phyloP scores from a whole-genome alignment of 23 tunicate species.

The Clavelina lepadiformis region DNA sequence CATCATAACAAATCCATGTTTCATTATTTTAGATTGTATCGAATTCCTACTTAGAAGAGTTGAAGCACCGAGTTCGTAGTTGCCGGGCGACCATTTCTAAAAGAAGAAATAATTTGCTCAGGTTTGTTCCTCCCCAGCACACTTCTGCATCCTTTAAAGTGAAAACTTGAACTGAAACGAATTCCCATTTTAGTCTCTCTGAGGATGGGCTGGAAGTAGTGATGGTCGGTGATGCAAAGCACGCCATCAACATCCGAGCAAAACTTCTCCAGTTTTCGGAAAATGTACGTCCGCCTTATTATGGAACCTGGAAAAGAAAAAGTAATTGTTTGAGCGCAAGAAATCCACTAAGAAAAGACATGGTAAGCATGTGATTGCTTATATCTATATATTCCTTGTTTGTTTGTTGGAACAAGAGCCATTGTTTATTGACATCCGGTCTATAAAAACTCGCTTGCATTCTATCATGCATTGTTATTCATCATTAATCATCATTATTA shows the following conservation, averaged over 20 bases:
- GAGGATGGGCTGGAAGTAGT: constrained; percentile 80
- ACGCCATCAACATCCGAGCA: constrained; percentile 21
- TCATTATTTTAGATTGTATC: too few species aligned
- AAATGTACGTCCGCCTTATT: constrained; percentile 87
- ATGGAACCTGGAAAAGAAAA: constrained; percentile 74
- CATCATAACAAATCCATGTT: too few species aligned
- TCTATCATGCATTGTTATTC: not conserved
- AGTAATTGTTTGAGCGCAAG: constrained; percentile 30
- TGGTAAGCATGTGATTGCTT: constrained; percentile 20
- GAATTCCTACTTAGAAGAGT: too few species aligned
- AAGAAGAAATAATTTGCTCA: too few species aligned
- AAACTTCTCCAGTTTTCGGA: constrained; percentile 67
- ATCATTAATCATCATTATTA: not conserved
- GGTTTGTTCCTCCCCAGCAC: too few species aligned
- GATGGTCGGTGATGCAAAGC: constrained; percentile 3
- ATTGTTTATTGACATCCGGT: too few species aligned
- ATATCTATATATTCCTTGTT: not conserved
- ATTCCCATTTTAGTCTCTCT: constrained; percentile 55
- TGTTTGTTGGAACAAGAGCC: too few species aligned
- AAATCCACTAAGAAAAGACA: constrained; percentile 60
- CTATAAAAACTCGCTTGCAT: not conserved
- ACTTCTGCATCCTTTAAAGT: too few species aligned
- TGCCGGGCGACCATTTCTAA: too few species aligned
- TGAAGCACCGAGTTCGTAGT: too few species aligned
- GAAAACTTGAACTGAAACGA: too few species aligned